Conservation (phyloP, 2,888 invertebrate genomes). For the Melipona bicolor region DNA sequence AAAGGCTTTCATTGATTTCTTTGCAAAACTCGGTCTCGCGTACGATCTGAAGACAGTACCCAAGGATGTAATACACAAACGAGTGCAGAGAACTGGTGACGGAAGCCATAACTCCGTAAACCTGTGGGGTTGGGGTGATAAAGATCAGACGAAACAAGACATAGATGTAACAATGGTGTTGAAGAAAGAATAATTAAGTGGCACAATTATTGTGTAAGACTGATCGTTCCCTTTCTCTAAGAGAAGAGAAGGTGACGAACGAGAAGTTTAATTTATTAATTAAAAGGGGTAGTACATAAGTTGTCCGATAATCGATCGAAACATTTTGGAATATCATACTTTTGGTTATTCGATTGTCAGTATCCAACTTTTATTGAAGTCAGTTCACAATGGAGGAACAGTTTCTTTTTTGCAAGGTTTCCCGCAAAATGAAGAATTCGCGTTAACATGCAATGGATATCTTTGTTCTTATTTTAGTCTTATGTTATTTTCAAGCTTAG, state of each 20-base stretch:
- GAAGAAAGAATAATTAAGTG: slow-evolving; percentile 34
- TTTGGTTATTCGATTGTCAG: slow-evolving; percentile 24
- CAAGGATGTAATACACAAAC: slow-evolving; percentile 88
- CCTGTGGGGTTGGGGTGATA: slow-evolving; percentile 88
- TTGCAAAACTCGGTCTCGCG: slow-evolving; percentile 93
- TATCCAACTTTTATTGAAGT: slow-evolving; percentile 11
- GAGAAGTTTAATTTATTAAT: slow-evolving; percentile 16
- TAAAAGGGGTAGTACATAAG: slow-evolving; percentile 3
- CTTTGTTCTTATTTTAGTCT: neutral
- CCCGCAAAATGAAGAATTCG: neutral
- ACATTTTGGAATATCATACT: slow-evolving; percentile 30
- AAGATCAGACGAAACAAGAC: slow-evolving; percentile 81
- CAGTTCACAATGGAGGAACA: neutral
- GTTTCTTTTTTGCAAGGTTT: neutral
- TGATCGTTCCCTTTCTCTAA: slow-evolving; percentile 13
- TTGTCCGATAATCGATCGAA: slow-evolving; percentile 11
- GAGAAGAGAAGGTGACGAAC: neutral
- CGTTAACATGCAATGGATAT: neutral
- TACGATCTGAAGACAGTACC: slow-evolving; percentile 94
- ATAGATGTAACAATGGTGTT: slow-evolving; percentile 54
- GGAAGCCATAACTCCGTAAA: slow-evolving; percentile 86
- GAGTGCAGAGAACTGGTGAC: slow-evolving; percentile 91
- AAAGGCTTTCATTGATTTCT: slow-evolving; percentile 87
- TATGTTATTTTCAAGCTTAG: neutral
- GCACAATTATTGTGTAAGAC: neutral